These are phyloP conservation scores for Nothura maculosa DNA, from an alignment of 2,797 vertebrate genomes.

Conservation along the genomic window DNA sequence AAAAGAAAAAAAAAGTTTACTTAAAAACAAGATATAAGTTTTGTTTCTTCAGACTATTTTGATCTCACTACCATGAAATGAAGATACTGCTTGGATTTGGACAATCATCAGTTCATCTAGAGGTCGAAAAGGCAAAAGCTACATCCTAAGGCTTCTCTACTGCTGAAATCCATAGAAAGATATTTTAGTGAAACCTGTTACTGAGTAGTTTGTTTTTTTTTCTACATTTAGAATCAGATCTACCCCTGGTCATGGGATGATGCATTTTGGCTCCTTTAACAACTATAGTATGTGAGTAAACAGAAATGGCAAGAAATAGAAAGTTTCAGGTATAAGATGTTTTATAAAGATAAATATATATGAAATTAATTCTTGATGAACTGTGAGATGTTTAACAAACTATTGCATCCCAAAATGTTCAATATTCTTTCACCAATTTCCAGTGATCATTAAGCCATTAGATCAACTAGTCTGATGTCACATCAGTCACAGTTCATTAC, in stretches of 20 bases:
- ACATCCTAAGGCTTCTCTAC: neutral
- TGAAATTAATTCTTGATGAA: neutral
- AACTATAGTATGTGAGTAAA: neutral
- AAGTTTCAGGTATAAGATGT: neutral
- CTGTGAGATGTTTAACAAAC: neutral
- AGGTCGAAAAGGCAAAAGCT: neutral
- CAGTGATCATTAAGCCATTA: neutral
- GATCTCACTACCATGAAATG: neutral
- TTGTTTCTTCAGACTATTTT: neutral
- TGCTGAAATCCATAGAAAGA: neutral
- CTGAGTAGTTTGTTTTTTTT: neutral
- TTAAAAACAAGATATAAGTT: too few species aligned
- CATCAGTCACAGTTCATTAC: neutral
- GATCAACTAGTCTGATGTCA: neutral
- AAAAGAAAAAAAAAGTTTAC: neutral
- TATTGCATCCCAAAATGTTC: neutral
- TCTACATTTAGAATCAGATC: neutral
- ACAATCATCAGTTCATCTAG: neutral
- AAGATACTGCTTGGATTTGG: neutral
- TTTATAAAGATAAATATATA: neutral
- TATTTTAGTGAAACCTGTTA: neutral
- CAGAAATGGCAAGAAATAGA: neutral
- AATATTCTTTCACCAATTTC: neutral
- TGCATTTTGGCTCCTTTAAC: neutral
- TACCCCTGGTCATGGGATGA: neutral